Evolutionary conservation across 2,797 vertebrate genomes (phyloP).

Genomic region (Anisognathus igniventris): DNA sequence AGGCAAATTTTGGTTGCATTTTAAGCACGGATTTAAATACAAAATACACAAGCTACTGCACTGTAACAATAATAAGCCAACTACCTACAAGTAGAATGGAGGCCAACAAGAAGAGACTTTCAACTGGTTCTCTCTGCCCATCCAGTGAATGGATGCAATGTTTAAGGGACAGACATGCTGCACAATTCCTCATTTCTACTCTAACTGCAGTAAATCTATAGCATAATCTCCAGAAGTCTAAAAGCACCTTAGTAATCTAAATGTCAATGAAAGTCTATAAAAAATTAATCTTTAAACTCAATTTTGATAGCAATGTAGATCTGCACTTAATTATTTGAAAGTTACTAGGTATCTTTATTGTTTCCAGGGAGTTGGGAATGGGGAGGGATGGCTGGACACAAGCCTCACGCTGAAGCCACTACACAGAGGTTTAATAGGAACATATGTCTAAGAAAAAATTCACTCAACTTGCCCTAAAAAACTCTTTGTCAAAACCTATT

Average conservation of each 20-base stretch:
- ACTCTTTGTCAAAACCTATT: not conserved
- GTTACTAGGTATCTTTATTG: not conserved
- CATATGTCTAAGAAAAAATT: accelerated
- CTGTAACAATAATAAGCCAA: not conserved
- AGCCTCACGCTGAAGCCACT: not conserved
- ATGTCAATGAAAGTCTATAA: not conserved
- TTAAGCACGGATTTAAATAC: constrained; percentile 27
- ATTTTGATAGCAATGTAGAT: not conserved
- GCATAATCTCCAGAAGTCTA: not conserved
- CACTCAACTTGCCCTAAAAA: not conserved
- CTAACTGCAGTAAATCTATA: not conserved
- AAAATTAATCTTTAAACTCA: not conserved
- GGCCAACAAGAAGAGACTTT: not conserved
- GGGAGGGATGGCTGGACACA: not conserved
- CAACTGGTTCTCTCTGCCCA: not conserved
- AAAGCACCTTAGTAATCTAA: not conserved
- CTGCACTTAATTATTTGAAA: not conserved
- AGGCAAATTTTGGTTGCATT: constrained; percentile 46
- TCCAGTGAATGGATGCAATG: not conserved
- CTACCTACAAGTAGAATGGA: not conserved
- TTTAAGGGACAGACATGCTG: not conserved
- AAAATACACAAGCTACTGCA: not conserved
- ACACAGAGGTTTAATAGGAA: not conserved
- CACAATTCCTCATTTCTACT: not conserved
- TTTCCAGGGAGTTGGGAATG: not conserved